A percentile compares a stretch with the other conserved stretches of the same genome.
Conservation (phyloP, 2,797 vertebrate species). For the Erpetoichthys calabaricus region DNA sequence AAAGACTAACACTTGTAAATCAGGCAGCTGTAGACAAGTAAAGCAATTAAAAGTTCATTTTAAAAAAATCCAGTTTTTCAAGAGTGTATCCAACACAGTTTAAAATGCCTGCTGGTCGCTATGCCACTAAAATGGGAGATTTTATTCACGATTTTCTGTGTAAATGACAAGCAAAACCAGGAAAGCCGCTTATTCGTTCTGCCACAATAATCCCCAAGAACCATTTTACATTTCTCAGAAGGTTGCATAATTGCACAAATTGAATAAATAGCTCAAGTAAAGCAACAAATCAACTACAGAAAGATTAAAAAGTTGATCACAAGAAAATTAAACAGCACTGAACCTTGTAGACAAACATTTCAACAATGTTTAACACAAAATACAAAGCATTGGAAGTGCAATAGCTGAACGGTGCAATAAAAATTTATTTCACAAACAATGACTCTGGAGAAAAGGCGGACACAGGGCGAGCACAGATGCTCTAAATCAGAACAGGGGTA, state of each 20-base stretch:
- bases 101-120: too few relatives aligned
- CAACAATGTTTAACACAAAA: constrained; percentile 42
- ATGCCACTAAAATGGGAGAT: too few relatives aligned
- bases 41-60: too few relatives aligned
- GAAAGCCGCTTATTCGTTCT: neutral
- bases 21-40: too few relatives aligned
- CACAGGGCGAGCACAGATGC: too few relatives aligned
- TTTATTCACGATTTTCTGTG: too few relatives aligned
- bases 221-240: neutral
- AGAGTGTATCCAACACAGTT: too few relatives aligned
- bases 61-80: too few relatives aligned
- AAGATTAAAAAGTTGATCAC: constrained; percentile 28
- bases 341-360: constrained; percentile 57
- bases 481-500: too few relatives aligned
- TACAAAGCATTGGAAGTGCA: constrained; percentile 33
- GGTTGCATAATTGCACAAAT: constrained; percentile 34
- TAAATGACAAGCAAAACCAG: too few relatives aligned
- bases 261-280: constrained; percentile 26
- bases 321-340: constrained; percentile 47
- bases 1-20: too few relatives aligned
- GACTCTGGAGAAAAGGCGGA: constrained; percentile 10
- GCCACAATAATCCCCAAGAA: neutral
- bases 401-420: constrained; percentile 21
- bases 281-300: constrained; percentile 4
- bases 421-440: constrained; percentile 29